Evolutionary conservation across 2,797 vertebrate species (phyloP), one percentile per base, ranked within the genome.

Genomic region (Pangasius mekongensis): DNA sequence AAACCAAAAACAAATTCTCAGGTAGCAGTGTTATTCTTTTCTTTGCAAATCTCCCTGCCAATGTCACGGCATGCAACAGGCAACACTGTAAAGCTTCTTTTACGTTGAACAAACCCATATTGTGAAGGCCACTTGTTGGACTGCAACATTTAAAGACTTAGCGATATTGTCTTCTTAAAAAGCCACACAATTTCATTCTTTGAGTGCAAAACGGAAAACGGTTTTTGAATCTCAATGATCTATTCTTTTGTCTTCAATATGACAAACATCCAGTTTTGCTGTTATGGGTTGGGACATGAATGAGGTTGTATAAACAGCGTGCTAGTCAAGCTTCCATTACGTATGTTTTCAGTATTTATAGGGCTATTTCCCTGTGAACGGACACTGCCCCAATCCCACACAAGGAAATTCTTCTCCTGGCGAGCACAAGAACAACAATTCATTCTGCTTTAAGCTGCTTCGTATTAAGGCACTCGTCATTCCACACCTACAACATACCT

Each of bases 401-500:
- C 39, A 81, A 87, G 91, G 86, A 94, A 92, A 91, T 93, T 94
- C 84, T 84, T 93, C 84, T 87, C 92, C 90, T 91, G 92, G 86
- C 91, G 30, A 89, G 86, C 88, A 84, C 88, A 87, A 94, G 92
- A 94, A 91, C 89, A 96, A 94, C 91, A 94, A 94, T 95, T 95
- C 95, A 95, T 96, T 96, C 93, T 92, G 92, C 94, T 94, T 94
- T 94, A 95, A 96, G 94, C 94, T 93, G 92, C 94, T 96, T 95
- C 94, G 93, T 95, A 95, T 96, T 96, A 95, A 96, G 95, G 95
- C 96, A 95, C 95, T 96, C 95, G 95, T 96, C 95, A 96, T 95
- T 96, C 94, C 96, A 96, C 95, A 96, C 96, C 95, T 96, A 96
- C 95, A 93, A 94, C 96, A 97, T 96, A 96, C 96, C 96, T 96